A percentile compares a stretch with the other conserved stretches of the same genome.
Conservation (phyloP, 2,888 invertebrate species). For the Oxystoma pomonae region DNA sequence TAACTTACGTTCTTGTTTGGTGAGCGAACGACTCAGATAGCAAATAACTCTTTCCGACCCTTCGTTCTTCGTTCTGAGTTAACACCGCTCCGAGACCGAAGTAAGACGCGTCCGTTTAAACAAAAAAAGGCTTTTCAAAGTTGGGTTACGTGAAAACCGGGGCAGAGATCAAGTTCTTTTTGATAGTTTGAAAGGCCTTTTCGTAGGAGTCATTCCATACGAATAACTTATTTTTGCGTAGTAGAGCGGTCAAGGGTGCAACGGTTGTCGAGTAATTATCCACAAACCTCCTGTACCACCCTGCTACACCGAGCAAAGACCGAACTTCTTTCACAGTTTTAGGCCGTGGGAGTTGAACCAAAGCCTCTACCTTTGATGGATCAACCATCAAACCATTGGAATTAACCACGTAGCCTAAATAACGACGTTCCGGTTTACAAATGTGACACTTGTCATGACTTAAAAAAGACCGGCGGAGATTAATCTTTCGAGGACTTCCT, state of each 20-base stretch:
- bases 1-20: not conserved
- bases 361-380: too few relatives aligned
- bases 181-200: conserved; percentile 16
- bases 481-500: too few relatives aligned
- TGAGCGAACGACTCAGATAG: not conserved
- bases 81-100: conserved; percentile 23
- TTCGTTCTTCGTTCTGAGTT: conserved; percentile 16
- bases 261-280: conserved; percentile 10
- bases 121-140: conserved; percentile 15
- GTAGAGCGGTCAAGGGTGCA: conserved; percentile 5
- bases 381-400: too few relatives aligned
- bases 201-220: conserved; percentile 11
- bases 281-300: conserved; percentile 21
- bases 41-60: conserved; percentile 14
- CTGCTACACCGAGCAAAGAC: conserved; percentile 28
- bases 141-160: too few relatives aligned
- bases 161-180: conserved; percentile 8
- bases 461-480: too few relatives aligned
- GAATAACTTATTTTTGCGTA: conserved; percentile 14
- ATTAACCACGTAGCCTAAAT: too few relatives aligned
- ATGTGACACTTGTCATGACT: too few relatives aligned
- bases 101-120: conserved; percentile 24
- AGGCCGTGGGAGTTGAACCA: too few relatives aligned
- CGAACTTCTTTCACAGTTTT: conserved; percentile 16
- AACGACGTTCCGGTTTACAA: too few relatives aligned